phyloP scores from a whole-genome alignment of 2,113 vertebrate genomes.

The Silurus asotus region DNA sequence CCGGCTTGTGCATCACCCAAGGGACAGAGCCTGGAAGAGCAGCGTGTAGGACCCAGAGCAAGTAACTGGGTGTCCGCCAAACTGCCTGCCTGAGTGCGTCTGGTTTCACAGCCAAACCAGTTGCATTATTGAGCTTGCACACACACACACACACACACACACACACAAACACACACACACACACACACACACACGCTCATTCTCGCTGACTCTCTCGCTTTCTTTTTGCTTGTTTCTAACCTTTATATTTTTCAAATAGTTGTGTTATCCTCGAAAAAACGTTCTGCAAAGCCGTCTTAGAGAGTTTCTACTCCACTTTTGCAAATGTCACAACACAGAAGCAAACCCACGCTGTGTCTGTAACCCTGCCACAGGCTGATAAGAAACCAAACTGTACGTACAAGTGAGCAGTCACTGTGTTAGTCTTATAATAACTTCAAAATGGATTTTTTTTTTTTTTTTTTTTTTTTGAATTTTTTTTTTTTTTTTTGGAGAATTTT shows the following conservation, averaged over 20 bases:
- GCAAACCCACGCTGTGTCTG: constrained; percentile 17
- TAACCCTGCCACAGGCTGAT: constrained; percentile 20
- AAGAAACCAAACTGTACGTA: constrained; percentile 4
- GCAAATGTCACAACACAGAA: constrained; percentile 46
- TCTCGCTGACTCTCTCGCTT: constrained; percentile 3
- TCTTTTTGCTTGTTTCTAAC: constrained; percentile 36
- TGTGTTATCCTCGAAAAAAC: constrained; percentile 6
- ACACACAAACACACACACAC: constrained; percentile 4
- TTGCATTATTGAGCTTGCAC: constrained; percentile 15
- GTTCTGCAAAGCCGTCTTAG: constrained; percentile 11
- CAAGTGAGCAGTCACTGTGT: constrained; percentile 7
- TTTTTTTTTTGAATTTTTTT: too few relatives aligned
- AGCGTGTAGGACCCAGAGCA: constrained; percentile 75
- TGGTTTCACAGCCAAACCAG: constrained; percentile 49
- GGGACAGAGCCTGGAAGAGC: constrained; percentile 76
- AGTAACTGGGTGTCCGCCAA: constrained; percentile 68
- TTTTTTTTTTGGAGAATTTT: too few relatives aligned
- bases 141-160: background rate
- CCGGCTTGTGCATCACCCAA: constrained; percentile 81
- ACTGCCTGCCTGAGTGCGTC: constrained; percentile 58
- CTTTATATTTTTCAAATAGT: constrained; percentile 30
- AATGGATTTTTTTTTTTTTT: background rate
- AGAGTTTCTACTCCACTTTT: constrained; percentile 28
- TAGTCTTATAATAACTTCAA: constrained; percentile 13
- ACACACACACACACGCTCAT: background rate